Evolutionary conservation across 2,113 vertebrate species (phyloP).

Genomic region (Rhizomys pruinosus): DNA sequence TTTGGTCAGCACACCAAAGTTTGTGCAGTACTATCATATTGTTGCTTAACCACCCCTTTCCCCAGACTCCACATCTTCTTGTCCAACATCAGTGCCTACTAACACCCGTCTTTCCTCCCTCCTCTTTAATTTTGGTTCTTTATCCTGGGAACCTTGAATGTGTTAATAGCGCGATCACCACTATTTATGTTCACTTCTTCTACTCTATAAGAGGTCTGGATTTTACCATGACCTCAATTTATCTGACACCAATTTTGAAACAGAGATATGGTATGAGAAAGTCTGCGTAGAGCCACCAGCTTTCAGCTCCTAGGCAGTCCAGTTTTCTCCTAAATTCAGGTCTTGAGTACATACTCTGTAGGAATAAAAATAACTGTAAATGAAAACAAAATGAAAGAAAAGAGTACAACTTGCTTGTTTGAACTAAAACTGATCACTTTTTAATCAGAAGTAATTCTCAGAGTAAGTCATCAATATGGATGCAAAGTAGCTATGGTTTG

Average conservation of each 20-base stretch:
- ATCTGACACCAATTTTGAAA: background rate
- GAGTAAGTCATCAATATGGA: slow-evolving; percentile 67
- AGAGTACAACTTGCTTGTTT: background rate
- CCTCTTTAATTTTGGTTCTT: background rate
- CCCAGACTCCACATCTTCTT: background rate
- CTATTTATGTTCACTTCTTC: background rate
- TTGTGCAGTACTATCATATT: rapidly evolving
- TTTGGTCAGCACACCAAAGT: background rate
- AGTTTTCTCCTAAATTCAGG: background rate
- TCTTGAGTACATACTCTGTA: background rate
- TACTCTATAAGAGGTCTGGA: background rate
- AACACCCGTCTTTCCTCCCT: background rate
- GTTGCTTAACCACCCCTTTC: background rate
- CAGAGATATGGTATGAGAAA: background rate
- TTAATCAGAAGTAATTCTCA: slow-evolving; percentile 65
- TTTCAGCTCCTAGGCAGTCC: background rate
- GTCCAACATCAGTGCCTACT: background rate
- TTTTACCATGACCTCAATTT: background rate
- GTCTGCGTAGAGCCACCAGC: background rate
- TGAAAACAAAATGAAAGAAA: background rate
- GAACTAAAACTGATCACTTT: slow-evolving; percentile 61
- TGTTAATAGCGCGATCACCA: background rate
- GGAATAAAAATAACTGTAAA: background rate
- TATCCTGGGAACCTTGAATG: background rate
- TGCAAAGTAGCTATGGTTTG: slow-evolving; percentile 59